Evolutionary conservation across 2,113 vertebrate genomes (phyloP).

Genomic region (Cynoglossus semilaevis): DNA sequence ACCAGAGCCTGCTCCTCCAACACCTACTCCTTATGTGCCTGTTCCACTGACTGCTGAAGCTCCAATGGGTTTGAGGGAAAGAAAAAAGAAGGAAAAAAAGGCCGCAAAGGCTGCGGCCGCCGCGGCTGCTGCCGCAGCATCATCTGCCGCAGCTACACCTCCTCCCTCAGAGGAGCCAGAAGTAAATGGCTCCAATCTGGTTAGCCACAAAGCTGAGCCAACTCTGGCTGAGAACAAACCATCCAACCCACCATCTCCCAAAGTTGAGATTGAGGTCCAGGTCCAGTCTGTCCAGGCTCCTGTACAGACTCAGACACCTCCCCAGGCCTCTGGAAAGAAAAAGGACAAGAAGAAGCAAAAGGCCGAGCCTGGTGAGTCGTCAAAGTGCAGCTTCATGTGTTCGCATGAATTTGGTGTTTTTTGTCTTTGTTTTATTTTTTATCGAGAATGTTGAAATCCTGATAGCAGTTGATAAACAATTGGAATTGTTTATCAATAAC

Average conservation of each 20-base stretch:
- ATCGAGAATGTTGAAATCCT: too few relatives aligned
- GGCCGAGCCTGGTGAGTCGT: conserved; percentile 71
- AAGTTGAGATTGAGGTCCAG: conserved; percentile 52
- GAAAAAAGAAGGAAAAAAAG: conserved; percentile 95
- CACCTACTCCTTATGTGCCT: conserved; percentile 43
- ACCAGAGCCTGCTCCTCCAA: conserved; percentile 44
- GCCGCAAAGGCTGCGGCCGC: conserved; percentile 57
- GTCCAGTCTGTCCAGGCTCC: conserved; percentile 47
- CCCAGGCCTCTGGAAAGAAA: conserved; percentile 77
- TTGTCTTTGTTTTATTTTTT: too few relatives aligned
- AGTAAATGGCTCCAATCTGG: conserved; percentile 81
- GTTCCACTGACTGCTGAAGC: conserved; percentile 68
- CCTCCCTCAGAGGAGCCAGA: conserved; percentile 69
- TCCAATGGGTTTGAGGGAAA: conserved; percentile 77
- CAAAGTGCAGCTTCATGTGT: neutral
- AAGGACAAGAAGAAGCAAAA: conserved; percentile 93
- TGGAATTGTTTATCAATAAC: too few relatives aligned
- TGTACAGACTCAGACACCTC: conserved; percentile 62
- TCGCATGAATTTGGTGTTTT: too few relatives aligned
- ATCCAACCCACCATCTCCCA: conserved; percentile 74
- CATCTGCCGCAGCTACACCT: conserved; percentile 9
- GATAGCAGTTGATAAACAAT: too few relatives aligned
- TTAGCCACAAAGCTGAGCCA: conserved; percentile 79
- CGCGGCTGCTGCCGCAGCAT: neutral
- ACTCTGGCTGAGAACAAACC: conserved; percentile 82